phyloP scores from a whole-genome alignment of 2,888 invertebrate species.

The Tachina lurida region DNA sequence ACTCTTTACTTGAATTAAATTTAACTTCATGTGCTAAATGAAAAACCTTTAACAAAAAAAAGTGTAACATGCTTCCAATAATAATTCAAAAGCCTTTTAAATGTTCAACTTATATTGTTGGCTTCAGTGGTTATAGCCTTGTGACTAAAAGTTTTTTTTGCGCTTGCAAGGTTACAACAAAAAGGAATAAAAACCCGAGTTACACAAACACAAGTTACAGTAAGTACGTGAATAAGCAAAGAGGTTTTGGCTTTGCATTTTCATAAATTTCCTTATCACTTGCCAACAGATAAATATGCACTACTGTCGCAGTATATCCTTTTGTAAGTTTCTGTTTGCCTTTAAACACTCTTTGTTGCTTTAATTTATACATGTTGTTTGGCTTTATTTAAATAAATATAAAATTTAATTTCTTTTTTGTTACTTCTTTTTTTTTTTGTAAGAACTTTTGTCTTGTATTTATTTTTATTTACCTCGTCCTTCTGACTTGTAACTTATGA shows the following conservation, averaged over 20 bases:
- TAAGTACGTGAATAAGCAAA: slow-evolving; percentile 3
- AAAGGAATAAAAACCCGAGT: too few relatives aligned
- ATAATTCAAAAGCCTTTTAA: too few relatives aligned
- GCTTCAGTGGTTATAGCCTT: too few relatives aligned
- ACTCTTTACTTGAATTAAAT: too few relatives aligned
- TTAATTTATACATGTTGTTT: slow-evolving; percentile 6
- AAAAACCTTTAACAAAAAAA: too few relatives aligned
- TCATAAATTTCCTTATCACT: slow-evolving; percentile 61
- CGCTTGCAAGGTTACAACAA: not conserved
- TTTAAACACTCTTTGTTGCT: not conserved
- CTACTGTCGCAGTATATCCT: not conserved
- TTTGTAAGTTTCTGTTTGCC: slow-evolving; percentile 8
- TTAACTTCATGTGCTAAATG: too few relatives aligned
- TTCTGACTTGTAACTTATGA: slow-evolving; percentile 10
- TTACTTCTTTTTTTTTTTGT: not conserved
- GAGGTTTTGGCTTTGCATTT: slow-evolving; percentile 60
- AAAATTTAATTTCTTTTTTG: not conserved
- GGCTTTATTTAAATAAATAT: not conserved
- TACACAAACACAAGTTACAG: not conserved
- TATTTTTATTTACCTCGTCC: not conserved
- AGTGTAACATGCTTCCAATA: too few relatives aligned
- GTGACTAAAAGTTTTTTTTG: too few relatives aligned
- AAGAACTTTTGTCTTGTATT: slow-evolving; percentile 9
- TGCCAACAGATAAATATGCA: not conserved
- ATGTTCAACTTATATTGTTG: too few relatives aligned